Evolutionary conservation across 2,888 invertebrate genomes (phyloP).

Genomic region (Leistus spinibarbis): DNA sequence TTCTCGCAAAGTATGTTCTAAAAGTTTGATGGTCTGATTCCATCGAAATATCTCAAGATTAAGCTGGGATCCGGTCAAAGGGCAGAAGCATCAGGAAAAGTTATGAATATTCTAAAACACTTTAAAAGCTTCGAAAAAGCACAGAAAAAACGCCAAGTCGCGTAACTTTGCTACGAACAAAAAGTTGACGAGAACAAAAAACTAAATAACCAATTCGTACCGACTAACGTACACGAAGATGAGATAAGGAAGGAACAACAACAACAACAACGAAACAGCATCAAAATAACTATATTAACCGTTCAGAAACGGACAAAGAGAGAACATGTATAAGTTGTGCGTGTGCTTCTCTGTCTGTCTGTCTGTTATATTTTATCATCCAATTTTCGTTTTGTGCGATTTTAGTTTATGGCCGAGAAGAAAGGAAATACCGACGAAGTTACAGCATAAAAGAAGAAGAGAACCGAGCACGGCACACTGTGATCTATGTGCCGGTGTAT

Average conservation of each 20-base stretch:
- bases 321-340: slow-evolving; percentile 33
- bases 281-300: slow-evolving; percentile 36
- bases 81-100: too few species aligned
- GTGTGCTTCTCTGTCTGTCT: slow-evolving; percentile 15
- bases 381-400: slow-evolving; percentile 28
- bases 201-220: not conserved
- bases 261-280: slow-evolving; percentile 23
- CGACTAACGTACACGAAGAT: not conserved
- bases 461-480: not conserved
- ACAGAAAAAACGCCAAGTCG: too few species aligned
- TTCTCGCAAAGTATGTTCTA: too few species aligned
- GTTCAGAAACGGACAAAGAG: slow-evolving; percentile 10
- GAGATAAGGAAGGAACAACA: not conserved
- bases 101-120: slow-evolving; percentile 8
- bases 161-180: too few species aligned
- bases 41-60: too few species aligned
- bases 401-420: slow-evolving; percentile 27
- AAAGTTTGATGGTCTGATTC: too few species aligned
- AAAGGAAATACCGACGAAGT: not conserved
- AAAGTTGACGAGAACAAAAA: not conserved
- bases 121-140: not conserved
- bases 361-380: slow-evolving; percentile 14
- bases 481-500: not conserved
- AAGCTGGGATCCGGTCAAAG: too few species aligned
- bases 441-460: not conserved